Conservation (phyloP, 2,888 invertebrate genomes). For the Chymomyza fuscimana region DNA sequence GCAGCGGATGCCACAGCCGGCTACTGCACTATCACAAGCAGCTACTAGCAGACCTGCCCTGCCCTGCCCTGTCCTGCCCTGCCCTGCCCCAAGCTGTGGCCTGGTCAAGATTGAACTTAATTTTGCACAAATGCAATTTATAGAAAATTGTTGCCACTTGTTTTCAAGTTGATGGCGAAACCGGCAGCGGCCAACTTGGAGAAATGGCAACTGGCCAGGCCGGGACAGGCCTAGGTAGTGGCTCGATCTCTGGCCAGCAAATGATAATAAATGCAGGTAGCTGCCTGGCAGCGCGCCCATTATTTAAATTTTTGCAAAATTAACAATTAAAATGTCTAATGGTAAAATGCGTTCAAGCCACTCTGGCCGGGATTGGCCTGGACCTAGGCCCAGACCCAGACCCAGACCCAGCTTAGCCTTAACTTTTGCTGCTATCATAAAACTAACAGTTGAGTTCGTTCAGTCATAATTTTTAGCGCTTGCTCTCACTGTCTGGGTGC, state of each 20-base stretch:
- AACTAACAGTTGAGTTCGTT: neutral
- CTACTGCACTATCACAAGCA: slow-evolving; percentile 37
- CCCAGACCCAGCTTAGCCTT: neutral
- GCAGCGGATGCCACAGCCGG: slow-evolving; percentile 52
- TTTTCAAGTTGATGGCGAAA: slow-evolving; percentile 63
- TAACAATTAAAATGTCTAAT: slow-evolving; percentile 72
- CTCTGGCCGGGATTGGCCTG: neutral
- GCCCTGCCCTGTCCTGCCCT: neutral
- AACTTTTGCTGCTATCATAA: neutral
- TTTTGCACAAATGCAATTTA: slow-evolving; percentile 75
- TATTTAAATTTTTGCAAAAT: slow-evolving; percentile 70
- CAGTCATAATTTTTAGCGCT: neutral
- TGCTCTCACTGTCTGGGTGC: neutral
- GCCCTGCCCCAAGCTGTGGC: slow-evolving; percentile 14
- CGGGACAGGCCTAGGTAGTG: slow-evolving; percentile 13
- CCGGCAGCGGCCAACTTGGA: slow-evolving; percentile 13
- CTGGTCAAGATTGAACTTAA: slow-evolving; percentile 71
- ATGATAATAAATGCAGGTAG: slow-evolving; percentile 68
- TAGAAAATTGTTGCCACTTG: slow-evolving; percentile 76
- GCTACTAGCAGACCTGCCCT: neutral
- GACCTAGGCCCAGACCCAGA: neutral
- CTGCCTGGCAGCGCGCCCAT: slow-evolving; percentile 56
- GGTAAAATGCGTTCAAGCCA: slow-evolving; percentile 46
- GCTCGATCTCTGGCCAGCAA: slow-evolving; percentile 17
- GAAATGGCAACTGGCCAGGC: slow-evolving; percentile 22